These are phyloP conservation scores for Piprites chloris DNA, from an alignment of 2,113 vertebrate genomes.

Conservation along the genomic window DNA sequence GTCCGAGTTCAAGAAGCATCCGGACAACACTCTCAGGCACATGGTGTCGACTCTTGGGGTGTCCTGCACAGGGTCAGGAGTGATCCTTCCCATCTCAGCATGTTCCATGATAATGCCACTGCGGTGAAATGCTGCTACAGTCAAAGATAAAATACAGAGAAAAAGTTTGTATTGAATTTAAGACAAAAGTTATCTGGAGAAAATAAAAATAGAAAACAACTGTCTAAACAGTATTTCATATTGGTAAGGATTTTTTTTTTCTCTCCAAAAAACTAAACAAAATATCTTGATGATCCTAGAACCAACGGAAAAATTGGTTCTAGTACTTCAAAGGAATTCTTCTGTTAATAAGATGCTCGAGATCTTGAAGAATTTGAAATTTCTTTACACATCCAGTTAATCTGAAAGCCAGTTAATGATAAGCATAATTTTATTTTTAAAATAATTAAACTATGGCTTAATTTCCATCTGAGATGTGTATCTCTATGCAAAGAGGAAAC, in stretches of 20 bases:
- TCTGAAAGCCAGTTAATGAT: not conserved
- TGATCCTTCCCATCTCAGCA: not conserved
- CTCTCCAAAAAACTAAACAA: fast-evolving
- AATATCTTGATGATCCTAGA: not conserved
- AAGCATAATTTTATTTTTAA: not conserved
- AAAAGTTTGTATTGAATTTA: not conserved
- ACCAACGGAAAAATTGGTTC: not conserved
- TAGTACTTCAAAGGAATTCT: not conserved
- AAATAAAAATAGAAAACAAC: not conserved
- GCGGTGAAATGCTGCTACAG: not conserved
- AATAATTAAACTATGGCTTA: not conserved
- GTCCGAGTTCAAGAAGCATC: not conserved
- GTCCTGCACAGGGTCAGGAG: no score
- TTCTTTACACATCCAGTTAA: not conserved
- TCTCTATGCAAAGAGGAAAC: not conserved
- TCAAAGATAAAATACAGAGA: not conserved
- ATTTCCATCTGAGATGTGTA: not conserved
- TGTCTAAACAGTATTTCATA: not conserved
- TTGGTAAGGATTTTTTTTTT: not conserved
- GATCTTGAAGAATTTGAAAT: not conserved
- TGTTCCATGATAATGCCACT: not conserved
- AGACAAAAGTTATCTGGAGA: not conserved
- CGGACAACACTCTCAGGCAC: fast-evolving
- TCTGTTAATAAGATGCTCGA: not conserved
- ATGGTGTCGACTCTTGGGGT: no score